Evolutionary conservation across 2,113 vertebrate genomes (phyloP).

Genomic region (Clarias gariepinus): DNA sequence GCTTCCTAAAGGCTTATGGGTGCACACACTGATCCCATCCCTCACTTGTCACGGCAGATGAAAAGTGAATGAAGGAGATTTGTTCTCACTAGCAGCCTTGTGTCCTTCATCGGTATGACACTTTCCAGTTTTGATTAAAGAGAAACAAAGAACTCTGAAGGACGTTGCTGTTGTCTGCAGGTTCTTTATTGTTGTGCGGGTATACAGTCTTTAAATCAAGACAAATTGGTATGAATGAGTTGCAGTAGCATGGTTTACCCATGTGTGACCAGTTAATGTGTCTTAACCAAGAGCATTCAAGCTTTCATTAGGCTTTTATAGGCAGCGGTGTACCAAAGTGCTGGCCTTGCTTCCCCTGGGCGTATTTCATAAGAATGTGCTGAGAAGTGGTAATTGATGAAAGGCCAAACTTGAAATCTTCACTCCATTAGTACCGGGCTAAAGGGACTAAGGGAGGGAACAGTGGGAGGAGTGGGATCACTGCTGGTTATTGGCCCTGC

Average conservation of each 20-base stretch:
- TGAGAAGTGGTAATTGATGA: slow-evolving; percentile 31
- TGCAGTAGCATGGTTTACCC: not conserved
- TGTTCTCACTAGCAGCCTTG: slow-evolving; percentile 38
- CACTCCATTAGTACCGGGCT: slow-evolving; percentile 35
- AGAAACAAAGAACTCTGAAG: not conserved
- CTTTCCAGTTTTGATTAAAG: slow-evolving; percentile 28
- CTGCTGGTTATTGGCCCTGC: slow-evolving; percentile 41
- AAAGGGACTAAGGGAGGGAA: not conserved
- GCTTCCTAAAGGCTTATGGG: slow-evolving; percentile 38
- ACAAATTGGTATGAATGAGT: slow-evolving; percentile 12
- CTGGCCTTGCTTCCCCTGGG: slow-evolving; percentile 15
- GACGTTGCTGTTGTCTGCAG: not conserved
- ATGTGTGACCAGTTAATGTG: slow-evolving; percentile 26
- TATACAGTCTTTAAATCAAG: slow-evolving; percentile 2
- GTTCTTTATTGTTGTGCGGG: not conserved
- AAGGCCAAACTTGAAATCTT: slow-evolving; percentile 37
- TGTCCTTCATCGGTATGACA: slow-evolving; percentile 30
- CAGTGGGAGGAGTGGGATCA: slow-evolving; percentile 15
- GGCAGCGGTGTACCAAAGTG: slow-evolving; percentile 4
- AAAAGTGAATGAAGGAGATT: slow-evolving; percentile 44
- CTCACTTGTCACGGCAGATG: slow-evolving; percentile 28
- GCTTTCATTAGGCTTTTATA: slow-evolving; percentile 41
- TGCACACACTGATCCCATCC: slow-evolving; percentile 35
- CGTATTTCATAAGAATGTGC: slow-evolving; percentile 21
- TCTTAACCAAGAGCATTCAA: slow-evolving; percentile 19